These are phyloP conservation scores for Drosophila ironensis DNA, from an alignment of 1,140 invertebrate genomes.

Conservation along the genomic window DNA sequence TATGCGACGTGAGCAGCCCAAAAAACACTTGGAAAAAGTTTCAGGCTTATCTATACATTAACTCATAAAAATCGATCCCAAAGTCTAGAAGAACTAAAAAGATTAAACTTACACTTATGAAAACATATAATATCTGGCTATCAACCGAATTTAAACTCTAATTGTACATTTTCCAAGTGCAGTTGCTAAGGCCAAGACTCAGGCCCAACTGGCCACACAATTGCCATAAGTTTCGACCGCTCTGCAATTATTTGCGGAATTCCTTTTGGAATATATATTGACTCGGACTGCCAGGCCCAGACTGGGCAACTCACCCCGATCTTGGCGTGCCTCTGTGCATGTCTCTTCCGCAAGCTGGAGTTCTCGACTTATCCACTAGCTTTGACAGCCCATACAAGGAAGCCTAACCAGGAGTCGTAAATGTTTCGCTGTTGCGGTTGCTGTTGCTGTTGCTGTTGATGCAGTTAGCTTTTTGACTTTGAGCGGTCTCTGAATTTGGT, in stretches of 20 bases:
- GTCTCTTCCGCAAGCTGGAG: constrained; percentile 24
- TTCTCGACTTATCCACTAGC: constrained; percentile 30
- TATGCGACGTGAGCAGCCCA: constrained; percentile 46
- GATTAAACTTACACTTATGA: not conserved
- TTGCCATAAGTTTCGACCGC: constrained; percentile 72
- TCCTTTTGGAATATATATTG: constrained; percentile 81
- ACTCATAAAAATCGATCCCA: too few relatives aligned
- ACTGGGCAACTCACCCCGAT: constrained; percentile 17
- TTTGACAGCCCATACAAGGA: constrained; percentile 72
- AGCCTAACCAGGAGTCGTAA: constrained; percentile 46
- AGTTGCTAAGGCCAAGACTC: not conserved
- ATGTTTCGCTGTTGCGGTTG: constrained; percentile 22
- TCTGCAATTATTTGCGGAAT: constrained; percentile 80
- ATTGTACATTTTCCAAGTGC: constrained; percentile 4
- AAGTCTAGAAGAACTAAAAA: not conserved
- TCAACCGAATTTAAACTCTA: not conserved
- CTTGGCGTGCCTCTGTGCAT: constrained; percentile 19
- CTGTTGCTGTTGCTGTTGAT: constrained; percentile 25
- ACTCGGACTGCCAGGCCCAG: constrained; percentile 52
- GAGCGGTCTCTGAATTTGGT: constrained; percentile 3
- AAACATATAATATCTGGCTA: not conserved
- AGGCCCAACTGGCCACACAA: constrained; percentile 51
- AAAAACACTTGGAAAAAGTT: not conserved
- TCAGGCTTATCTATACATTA: too few relatives aligned
- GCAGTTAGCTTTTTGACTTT: constrained; percentile 14